Evolutionary conservation across 2,888 invertebrate genomes (phyloP), one percentile per base, ranked within the genome.

Genomic region (Thymelicus sylvestris): DNA sequence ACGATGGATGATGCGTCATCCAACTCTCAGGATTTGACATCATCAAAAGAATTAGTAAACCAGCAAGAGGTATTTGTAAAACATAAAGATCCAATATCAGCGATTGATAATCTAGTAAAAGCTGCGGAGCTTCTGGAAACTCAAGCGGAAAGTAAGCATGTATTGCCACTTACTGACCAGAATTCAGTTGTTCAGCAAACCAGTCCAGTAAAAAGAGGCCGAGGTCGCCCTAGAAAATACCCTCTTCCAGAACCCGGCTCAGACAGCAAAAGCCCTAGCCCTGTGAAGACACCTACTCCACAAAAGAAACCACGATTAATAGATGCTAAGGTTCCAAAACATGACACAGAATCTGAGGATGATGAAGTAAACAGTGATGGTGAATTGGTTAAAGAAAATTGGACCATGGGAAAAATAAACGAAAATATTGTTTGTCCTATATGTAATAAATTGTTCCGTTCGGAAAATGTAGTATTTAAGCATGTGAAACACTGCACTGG

Each of bases 391-490:
- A 86, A 84, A 80, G 92, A 91, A 82, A 93, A 93, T 79, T 93
- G 93, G 93, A 93, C 93, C 2, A 92, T 93, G 92, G 94, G 94
- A n/a, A 94, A 93, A 85, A 94, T 94, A 60, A 92, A 94, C 78
- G 93, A 94, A 78, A 92, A 93, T 73, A 93, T 94, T 59, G 87
- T 93, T 24, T 94, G 94, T 74, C 94, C 94, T 10, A 94, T 94
- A 73, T 94, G 94, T 73, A 87, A 86, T 74, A 94, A 94, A 81
- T 79, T 93, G 24, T 94, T 94, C 77, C 85, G 94, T 74, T 92
- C 93, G 38, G 93, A 94, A 80, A 94, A 94, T 74, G 94, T 94
- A 39, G 92, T 94, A 57, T 92, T 93, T 72, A 94, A 94, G 84
- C 94, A 94, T 73, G 94, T 94, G 0, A 94, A 94, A 79, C 94